Conservation (phyloP, 2,797 vertebrate species). For the Trichosurus vulpecula region DNA sequence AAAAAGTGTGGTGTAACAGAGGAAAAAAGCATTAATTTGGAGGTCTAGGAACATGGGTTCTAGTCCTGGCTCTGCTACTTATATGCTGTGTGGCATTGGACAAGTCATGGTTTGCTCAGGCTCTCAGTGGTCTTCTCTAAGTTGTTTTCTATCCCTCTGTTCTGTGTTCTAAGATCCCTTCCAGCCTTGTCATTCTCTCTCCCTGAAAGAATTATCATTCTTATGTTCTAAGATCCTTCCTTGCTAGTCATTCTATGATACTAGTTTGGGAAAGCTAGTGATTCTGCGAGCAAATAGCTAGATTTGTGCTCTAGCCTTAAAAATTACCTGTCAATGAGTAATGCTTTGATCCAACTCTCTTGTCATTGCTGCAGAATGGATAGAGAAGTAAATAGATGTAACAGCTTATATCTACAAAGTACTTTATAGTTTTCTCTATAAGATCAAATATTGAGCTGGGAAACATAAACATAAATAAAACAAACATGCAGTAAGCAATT, state of each 20-base stretch:
- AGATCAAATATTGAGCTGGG: neutral
- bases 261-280: neutral
- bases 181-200: neutral
- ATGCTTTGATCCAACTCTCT: neutral
- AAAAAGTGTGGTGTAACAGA: slow-evolving; percentile 44
- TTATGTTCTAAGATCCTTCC: neutral
- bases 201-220: neutral
- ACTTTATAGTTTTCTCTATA: neutral
- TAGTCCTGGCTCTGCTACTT: neutral
- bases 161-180: neutral
- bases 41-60: neutral
- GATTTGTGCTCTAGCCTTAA: neutral
- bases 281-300: neutral
- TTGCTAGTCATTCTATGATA: neutral
- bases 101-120: neutral
- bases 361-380: neutral
- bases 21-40: neutral
- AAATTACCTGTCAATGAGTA: neutral
- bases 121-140: neutral
- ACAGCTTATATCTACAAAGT: neutral
- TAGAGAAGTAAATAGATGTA: neutral
- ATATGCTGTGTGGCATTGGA: neutral
- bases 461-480: neutral
- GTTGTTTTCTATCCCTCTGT: neutral
- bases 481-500: neutral